Conservation (phyloP, 2,888 invertebrate genomes). For the Ptychoptera albimana region DNA sequence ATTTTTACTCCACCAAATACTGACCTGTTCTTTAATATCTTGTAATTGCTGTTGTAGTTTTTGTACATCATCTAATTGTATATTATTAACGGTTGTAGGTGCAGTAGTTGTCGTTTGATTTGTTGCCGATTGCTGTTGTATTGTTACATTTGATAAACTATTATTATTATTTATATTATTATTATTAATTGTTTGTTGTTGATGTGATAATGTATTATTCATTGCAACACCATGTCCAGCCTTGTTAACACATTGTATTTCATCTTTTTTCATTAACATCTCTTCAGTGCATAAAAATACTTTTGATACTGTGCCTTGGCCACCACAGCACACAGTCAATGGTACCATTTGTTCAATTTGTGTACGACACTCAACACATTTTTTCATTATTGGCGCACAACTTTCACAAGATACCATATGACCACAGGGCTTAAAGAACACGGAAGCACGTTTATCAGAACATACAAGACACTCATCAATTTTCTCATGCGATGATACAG, state of each 20-base stretch:
- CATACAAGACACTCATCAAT: conserved; percentile 95
- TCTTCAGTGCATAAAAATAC: conserved; percentile 11
- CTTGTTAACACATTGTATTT: conserved; percentile 21
- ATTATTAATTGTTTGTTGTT: conserved; percentile 2
- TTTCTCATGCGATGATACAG: conserved; percentile 63
- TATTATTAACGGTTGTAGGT: conserved; percentile 39
- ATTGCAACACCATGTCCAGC: conserved; percentile 27
- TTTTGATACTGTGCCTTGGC: conserved; percentile 25
- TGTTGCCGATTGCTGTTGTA: conserved; percentile 9
- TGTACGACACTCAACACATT: conserved; percentile 87
- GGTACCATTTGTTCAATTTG: conserved; percentile 57
- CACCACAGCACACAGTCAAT: conserved; percentile 41
- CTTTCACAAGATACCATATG: conserved; percentile 62
- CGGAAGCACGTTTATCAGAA: conserved; percentile 81
- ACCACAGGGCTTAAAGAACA: conserved; percentile 87
- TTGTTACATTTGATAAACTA: conserved; percentile 10
- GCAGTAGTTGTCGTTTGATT: conserved; percentile 11
- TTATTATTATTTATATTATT: conserved; percentile 8
- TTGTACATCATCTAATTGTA: conserved; percentile 66
- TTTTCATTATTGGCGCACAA: conserved; percentile 91
- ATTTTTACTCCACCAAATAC: conserved; percentile 5
- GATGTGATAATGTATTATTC: conserved; percentile 23
- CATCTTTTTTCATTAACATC: conserved; percentile 3
- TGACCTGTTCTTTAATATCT: conserved; percentile 92
- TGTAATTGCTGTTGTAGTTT: conserved; percentile 88